Evolutionary conservation across 2,888 invertebrate genomes (phyloP).

Genomic region (Spialia ferax): DNA sequence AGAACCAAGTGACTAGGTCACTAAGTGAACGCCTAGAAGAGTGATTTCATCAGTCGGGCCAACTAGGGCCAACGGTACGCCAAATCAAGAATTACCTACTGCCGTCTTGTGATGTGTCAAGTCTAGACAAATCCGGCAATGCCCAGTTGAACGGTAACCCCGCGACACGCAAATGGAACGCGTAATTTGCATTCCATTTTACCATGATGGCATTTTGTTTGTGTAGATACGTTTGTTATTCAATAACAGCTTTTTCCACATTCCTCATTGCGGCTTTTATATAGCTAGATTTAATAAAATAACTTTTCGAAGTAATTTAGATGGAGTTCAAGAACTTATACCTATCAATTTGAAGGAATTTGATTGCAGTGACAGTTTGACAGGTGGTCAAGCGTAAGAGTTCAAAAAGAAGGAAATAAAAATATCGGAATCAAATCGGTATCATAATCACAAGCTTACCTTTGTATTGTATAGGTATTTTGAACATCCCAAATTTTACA

Average conservation of each 20-base stretch:
- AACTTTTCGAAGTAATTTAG: background rate
- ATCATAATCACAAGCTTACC: too few species aligned
- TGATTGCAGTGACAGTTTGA: background rate
- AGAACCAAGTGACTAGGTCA: too few species aligned
- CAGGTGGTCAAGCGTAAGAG: too few species aligned
- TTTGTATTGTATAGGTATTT: too few species aligned
- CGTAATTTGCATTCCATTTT: conserved; percentile 14
- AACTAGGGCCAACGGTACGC: too few species aligned
- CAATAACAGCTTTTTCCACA: background rate
- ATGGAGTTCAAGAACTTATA: background rate
- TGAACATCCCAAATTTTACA: background rate
- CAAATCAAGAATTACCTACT: too few species aligned
- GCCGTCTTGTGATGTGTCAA: too few species aligned
- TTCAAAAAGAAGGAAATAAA: background rate
- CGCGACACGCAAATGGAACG: conserved; percentile 7
- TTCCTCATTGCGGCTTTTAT: background rate
- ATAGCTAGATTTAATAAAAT: background rate
- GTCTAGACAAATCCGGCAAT: too few species aligned
- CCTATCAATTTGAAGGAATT: background rate
- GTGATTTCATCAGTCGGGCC: too few species aligned
- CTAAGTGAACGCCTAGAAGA: too few species aligned
- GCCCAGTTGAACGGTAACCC: too few species aligned
- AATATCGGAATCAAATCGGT: background rate
- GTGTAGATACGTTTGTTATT: background rate
- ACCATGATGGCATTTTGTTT: conserved; percentile 7